A percentile compares a stretch with the other conserved stretches of the same genome.
These are phyloP conservation scores for Ochropleura plecta DNA, from an alignment of 2,888 invertebrate genomes.

Conservation along the genomic window DNA sequence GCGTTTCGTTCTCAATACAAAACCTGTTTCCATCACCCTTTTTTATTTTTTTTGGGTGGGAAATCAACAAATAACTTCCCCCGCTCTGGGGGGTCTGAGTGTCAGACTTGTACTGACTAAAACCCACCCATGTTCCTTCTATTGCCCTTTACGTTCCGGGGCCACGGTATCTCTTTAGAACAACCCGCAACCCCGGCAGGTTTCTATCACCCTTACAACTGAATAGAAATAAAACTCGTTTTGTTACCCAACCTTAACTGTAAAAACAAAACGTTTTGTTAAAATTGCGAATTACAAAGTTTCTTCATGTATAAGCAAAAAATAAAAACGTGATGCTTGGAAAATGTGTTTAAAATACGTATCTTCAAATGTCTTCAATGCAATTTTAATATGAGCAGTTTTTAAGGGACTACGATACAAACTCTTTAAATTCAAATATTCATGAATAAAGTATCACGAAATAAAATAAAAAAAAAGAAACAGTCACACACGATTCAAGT, in stretches of 20 bases:
- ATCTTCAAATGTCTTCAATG: neutral
- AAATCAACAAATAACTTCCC: too few relatives aligned
- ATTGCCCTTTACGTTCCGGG: too few relatives aligned
- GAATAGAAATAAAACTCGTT: conserved; percentile 31
- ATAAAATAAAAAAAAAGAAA: conserved; percentile 15
- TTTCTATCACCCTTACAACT: conserved; percentile 27
- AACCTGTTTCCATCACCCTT: conserved; percentile 13
- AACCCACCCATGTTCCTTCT: too few relatives aligned
- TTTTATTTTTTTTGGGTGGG: too few relatives aligned
- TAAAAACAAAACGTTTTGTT: conserved; percentile 26
- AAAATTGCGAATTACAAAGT: conserved; percentile 20
- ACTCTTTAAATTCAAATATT: conserved; percentile 3
- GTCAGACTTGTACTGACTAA: too few relatives aligned
- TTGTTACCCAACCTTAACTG: conserved; percentile 8
- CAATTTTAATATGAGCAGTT: conserved; percentile 1
- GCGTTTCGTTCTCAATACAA: conserved; percentile 23
- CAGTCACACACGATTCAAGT: conserved; percentile 3
- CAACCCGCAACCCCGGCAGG: too few relatives aligned
- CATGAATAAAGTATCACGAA: conserved; percentile 16
- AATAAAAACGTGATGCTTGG: conserved; percentile 12
- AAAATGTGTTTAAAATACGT: conserved; percentile 5
- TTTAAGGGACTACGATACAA: neutral
- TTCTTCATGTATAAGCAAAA: conserved; percentile 30
- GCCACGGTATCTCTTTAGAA: too few relatives aligned
- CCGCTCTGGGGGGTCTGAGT: too few relatives aligned